Evolutionary conservation across 2,797 vertebrate species (phyloP).

Genomic region (Pithecia hirsuta): DNA sequence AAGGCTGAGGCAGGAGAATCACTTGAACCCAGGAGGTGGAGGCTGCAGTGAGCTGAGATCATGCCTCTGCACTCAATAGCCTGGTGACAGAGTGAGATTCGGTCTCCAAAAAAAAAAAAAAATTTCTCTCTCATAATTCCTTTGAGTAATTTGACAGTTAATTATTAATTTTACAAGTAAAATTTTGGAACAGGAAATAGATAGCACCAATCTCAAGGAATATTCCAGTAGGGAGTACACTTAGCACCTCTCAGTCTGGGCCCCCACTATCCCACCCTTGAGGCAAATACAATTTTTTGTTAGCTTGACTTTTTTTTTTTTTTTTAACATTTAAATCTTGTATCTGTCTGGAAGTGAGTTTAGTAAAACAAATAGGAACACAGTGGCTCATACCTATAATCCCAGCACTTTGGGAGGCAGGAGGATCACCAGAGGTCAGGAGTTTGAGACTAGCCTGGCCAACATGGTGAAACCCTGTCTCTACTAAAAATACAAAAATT

Average conservation of each 20-base stretch:
- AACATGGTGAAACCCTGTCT: background rate
- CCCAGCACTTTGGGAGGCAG: no score
- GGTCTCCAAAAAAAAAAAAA: background rate
- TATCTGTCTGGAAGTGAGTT: background rate
- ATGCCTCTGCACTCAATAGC: no score
- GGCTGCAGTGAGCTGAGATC: no score
- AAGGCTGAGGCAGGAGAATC: no score
- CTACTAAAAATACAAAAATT: background rate
- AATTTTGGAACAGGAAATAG: background rate
- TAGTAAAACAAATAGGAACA: background rate
- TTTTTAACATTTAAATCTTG: background rate
- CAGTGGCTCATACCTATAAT: no score
- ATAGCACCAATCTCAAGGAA: background rate
- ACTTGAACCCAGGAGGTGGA: accelerated
- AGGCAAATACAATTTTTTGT: background rate
- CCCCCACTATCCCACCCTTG: background rate
- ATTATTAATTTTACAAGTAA: background rate
- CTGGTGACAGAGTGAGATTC: no score
- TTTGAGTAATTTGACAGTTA: background rate
- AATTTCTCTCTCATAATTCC: background rate
- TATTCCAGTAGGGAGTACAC: accelerated
- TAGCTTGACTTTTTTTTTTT: background rate
- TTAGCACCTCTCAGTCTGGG: accelerated
- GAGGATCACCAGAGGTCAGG: no score
- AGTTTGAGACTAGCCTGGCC: background rate